Evolutionary conservation across 2,888 invertebrate genomes (phyloP).

Genomic region (Patella depressa): DNA sequence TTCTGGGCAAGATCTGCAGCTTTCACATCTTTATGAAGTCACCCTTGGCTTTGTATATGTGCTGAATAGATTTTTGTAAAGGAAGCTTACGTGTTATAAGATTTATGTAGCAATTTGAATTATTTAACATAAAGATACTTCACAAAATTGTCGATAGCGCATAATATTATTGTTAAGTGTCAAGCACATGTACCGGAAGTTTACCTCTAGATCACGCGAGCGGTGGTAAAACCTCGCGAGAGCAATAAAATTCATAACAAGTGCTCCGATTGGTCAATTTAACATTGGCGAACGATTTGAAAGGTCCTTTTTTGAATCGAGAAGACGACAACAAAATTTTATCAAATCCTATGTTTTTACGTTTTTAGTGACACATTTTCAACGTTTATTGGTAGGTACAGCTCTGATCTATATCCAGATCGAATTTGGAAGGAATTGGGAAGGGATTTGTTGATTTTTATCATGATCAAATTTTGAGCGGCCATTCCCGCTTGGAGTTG

Average conservation of each 20-base stretch:
- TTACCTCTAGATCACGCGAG: not conserved
- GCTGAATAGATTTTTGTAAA: too few relatives aligned
- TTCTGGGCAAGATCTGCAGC: too few relatives aligned
- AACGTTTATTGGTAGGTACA: not conserved
- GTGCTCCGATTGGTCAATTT: slow-evolving; percentile 18
- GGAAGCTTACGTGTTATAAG: too few relatives aligned
- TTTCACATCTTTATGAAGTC: too few relatives aligned
- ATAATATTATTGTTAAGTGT: too few relatives aligned
- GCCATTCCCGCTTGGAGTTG: not conserved
- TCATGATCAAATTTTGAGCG: not conserved
- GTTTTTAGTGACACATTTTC: not conserved
- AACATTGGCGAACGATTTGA: slow-evolving; percentile 25
- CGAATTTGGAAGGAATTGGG: not conserved
- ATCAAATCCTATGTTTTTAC: not conserved
- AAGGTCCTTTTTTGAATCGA: not conserved
- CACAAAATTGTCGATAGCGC: too few relatives aligned
- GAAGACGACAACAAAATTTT: not conserved
- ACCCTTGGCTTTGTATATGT: too few relatives aligned
- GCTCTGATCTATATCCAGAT: not conserved
- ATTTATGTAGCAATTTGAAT: too few relatives aligned
- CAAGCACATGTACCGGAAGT: slow-evolving; percentile 6
- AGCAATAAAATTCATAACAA: slow-evolving; percentile 13
- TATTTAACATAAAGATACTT: too few relatives aligned
- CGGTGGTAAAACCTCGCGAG: slow-evolving; percentile 22
- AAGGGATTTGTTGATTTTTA: not conserved